phyloP scores from a whole-genome alignment of 2,113 vertebrate species.

The Baryphthengus martii region DNA sequence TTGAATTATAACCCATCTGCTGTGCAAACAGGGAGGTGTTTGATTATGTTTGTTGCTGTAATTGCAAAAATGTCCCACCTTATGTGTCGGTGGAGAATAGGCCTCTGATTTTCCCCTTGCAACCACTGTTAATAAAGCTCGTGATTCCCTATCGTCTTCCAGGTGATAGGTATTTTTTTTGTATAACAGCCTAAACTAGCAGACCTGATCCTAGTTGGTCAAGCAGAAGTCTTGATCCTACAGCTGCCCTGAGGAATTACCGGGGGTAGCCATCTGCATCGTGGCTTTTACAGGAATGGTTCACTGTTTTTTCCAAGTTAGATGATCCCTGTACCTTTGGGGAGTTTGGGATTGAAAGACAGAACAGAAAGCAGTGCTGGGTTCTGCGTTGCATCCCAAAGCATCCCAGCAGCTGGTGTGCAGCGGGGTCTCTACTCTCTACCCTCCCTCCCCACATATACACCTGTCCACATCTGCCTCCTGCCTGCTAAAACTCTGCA shows the following conservation, averaged over 20 bases:
- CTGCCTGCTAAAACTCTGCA: not conserved
- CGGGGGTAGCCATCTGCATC: not conserved
- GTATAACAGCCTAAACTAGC: not conserved
- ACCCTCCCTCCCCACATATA: not conserved
- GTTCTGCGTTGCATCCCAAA: not conserved
- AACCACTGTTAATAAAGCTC: not conserved
- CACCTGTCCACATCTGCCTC: rapidly evolving
- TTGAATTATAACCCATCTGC: not conserved
- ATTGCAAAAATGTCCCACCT: not conserved
- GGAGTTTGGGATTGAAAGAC: not conserved
- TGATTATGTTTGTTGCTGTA: not conserved
- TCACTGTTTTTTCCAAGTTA: not conserved
- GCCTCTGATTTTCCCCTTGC: not conserved
- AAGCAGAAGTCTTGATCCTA: not conserved
- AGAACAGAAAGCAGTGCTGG: not conserved
- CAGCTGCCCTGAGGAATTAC: not conserved
- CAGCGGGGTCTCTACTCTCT: not conserved
- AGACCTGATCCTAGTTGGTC: not conserved
- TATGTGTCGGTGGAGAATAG: not conserved
- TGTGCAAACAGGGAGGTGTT: not conserved
- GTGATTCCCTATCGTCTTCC: not conserved
- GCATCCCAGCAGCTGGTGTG: not conserved
- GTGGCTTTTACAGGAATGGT: rapidly evolving
- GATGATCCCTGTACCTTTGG: not conserved
- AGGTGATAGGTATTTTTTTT: not conserved